Conservation (phyloP, 1,140 invertebrate species). For the Leptoteleia sp. region DNA sequence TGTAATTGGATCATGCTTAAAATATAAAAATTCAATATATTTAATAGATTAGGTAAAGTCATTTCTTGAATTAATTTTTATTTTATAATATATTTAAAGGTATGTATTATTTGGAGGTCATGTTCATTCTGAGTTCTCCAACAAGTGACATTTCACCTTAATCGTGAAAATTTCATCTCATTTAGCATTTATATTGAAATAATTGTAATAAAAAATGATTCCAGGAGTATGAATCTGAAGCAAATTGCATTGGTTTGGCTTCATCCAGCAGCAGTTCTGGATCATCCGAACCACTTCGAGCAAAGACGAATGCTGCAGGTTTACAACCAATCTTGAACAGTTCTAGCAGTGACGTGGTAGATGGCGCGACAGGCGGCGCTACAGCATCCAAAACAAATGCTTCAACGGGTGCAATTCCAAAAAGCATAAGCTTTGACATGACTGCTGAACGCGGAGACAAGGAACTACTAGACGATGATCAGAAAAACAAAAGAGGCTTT, state of each 20-base stretch:
- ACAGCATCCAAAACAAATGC: slow-evolving; percentile 80
- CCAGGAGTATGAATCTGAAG: slow-evolving; percentile 43
- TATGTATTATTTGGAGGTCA: too few species aligned
- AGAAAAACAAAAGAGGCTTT: slow-evolving; percentile 84
- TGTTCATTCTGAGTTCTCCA: too few species aligned
- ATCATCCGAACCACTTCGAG: slow-evolving; percentile 68
- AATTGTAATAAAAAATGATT: too few species aligned
- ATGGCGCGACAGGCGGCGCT: slow-evolving; percentile 21
- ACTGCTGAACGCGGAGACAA: slow-evolving; percentile 91
- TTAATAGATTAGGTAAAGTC: too few species aligned
- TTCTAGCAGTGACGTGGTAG: slow-evolving; percentile 48
- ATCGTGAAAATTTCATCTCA: too few species aligned
- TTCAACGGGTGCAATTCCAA: slow-evolving; percentile 92
- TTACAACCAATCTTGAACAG: slow-evolving; percentile 54
- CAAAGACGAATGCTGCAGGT: slow-evolving; percentile 67
- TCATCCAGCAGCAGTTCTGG: slow-evolving; percentile 81
- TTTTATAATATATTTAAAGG: too few species aligned
- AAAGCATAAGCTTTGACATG: slow-evolving; percentile 95
- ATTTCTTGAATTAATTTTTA: too few species aligned
- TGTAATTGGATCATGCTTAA: too few species aligned
- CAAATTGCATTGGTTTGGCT: slow-evolving; percentile 52
- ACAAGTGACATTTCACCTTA: too few species aligned
- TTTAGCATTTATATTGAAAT: too few species aligned
- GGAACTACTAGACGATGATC: slow-evolving; percentile 83
- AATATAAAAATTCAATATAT: too few species aligned